Base-by-base conservation (phyloP, 2,797 vertebrate genomes). In the Chaetophractus vellerosus region DNA sequence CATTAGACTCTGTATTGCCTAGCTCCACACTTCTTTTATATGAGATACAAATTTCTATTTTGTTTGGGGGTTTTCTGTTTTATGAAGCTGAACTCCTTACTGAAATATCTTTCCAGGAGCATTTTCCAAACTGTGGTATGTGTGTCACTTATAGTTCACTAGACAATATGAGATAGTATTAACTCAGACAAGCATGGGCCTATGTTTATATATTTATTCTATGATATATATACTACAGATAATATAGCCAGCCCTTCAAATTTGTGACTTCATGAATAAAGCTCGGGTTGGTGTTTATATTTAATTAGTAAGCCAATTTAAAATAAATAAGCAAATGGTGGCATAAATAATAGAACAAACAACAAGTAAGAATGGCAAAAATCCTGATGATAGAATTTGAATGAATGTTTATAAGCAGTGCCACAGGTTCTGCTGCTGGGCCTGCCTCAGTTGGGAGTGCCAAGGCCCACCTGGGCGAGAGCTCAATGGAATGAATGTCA, bases 221-320 rank as follows among this genome's bases (percentile, higher is more conserved):
- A 87, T 91, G 66, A 41, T 21, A 61, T 23, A 79, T 7, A 52
- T 16, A 14, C 57, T 76, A 15, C 52, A 87, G 83, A 79, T 91
- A 82, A 95, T 55, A 94, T 16, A 94, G 68, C 45, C 33, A 88
- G 64, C 5, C 57, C 41, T 88, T 94, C 41, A 38, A 88, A 93
- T 64, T 41, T 88, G 33, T 88, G 88, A 79, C 92, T 90, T 79
- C 45, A 57, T 14, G 41, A 68, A 55, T 88, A 94, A 93, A 80
- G 89, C 72, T 93, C 74, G 64, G n/a, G 68, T 48, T 78, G 76
- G 45, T 31, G 50, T 84, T 93, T 90, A 78, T 59, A 55, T 78
- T 89, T 91, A 64, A 96, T 96, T 95, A 96, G 75, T 11, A 76
- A 93, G 75, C 90, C 83, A 52, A 63, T 86, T 93, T 80, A 88